These are phyloP conservation scores for Pseudorhiza aurosa DNA, from an alignment of 30 jellyfish, hydroid and myxozoan species.

Conservation along the genomic window DNA sequence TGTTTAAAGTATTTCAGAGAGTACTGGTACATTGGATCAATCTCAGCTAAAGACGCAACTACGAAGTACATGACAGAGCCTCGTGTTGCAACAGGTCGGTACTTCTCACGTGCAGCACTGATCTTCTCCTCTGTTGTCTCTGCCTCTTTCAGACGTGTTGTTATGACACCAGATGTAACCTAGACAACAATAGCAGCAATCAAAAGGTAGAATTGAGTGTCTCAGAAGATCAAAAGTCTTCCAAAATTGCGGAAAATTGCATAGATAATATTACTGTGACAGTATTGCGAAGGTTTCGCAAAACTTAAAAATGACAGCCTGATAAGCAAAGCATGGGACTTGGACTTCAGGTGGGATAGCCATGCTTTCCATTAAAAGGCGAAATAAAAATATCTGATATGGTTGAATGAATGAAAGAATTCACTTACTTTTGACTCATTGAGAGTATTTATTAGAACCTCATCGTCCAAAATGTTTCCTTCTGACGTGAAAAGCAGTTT, in stretches of 20 bases:
- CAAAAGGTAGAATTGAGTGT: too few relatives aligned
- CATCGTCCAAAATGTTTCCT: constrained; percentile 97
- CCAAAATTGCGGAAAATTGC: too few relatives aligned
- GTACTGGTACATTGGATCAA: constrained; percentile 96
- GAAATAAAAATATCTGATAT: not conserved
- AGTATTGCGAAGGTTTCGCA: too few relatives aligned
- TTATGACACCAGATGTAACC: constrained; percentile 96
- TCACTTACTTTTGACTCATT: constrained; percentile 90
- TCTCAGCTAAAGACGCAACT: constrained; percentile 95
- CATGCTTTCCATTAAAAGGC: too few relatives aligned
- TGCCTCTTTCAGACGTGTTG: constrained; percentile 93
- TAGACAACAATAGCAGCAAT: too few relatives aligned
- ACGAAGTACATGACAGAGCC: constrained; percentile 96
- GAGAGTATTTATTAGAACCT: constrained; percentile 85
- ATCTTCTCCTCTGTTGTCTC: constrained; percentile 95
- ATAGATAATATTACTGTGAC: too few relatives aligned
- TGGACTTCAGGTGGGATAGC: too few relatives aligned
- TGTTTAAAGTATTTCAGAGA: constrained; percentile 92
- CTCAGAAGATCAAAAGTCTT: too few relatives aligned
- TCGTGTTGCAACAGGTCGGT: constrained; percentile 95
- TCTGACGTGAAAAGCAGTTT: constrained; percentile 89
- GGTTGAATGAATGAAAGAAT: not conserved
- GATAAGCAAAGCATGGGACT: too few relatives aligned
- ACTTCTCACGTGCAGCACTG: constrained; percentile 94
- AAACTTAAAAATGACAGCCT: too few relatives aligned